Percentiles rank a stretch among this genome's conserved stretches.
Evolutionary conservation across 2,888 invertebrate genomes (phyloP).

Genomic region (Autographa gamma): DNA sequence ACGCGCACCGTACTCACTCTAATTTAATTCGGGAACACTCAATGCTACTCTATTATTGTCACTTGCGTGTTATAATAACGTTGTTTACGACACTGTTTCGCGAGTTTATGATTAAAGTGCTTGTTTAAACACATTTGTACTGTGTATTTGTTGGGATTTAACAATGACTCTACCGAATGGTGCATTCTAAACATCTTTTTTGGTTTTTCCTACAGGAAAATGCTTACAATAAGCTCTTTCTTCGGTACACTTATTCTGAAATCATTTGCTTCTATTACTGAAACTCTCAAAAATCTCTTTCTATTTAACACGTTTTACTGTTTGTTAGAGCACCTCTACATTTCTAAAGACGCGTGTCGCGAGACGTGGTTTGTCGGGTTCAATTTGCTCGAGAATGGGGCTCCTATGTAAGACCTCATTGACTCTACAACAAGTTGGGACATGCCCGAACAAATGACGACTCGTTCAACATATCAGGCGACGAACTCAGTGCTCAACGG

Average conservation of each 20-base stretch:
- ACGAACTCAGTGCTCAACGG: constrained; percentile 10
- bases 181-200: too few species aligned
- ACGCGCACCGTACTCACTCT: constrained; percentile 56
- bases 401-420: constrained; percentile 7
- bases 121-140: constrained; percentile 32
- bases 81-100: constrained; percentile 66
- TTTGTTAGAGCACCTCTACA: background rate
- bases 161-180: background rate
- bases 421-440: constrained; percentile 38
- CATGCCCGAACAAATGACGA: constrained; percentile 37
- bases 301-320: too few species aligned
- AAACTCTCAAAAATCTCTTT: too few species aligned
- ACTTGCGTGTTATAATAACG: constrained; percentile 61
- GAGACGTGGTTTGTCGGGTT: background rate
- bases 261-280: too few species aligned
- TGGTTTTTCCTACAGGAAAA: background rate
- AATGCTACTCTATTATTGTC: constrained; percentile 74
- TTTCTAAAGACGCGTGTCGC: background rate
- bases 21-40: constrained; percentile 71
- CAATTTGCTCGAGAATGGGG: background rate
- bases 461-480: constrained; percentile 26
- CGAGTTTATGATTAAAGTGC: constrained; percentile 59
- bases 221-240: background rate
- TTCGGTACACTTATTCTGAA: too few species aligned
- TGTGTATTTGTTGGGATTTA: constrained; percentile 12